Base-by-base conservation (phyloP, 2,888 invertebrate species). In the Ectemnius lituratus region DNA sequence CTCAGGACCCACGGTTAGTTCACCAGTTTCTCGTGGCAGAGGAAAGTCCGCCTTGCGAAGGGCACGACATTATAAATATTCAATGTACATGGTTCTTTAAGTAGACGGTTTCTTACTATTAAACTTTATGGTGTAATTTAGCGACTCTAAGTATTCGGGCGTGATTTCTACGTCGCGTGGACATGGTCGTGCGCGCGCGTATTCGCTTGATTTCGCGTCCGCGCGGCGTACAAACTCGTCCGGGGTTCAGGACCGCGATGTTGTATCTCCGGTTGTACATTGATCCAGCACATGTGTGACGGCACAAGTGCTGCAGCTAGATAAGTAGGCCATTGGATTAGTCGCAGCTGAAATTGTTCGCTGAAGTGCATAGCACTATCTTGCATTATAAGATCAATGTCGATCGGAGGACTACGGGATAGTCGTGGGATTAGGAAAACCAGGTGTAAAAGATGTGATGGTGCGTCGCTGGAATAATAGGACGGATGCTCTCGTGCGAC, bases 51-150 rank as follows among this genome's bases (percentile, higher is more conserved):
- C 56, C 70, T 37, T 52, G 71, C 65, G 64, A 67, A 58, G 63
- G 69, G 66, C 49, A 58, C 57, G 64, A 67, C 69, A 66, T 61
- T 60, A 59, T 63, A 74, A 85, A 84, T 83, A 81, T 77, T 78
- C 81, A 76, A 66, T 79, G 76, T 76, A 80, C 56, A 84, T 79
- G 81, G 72, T 81, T 78, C 76, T 81, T 79, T 81, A 83, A 83
- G 80, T 84, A 85, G 83, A 63, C 67, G 64, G 84, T 84, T 84
- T 79, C 75, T 83, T 84, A 84, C 73, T 80, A 75, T 69, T 81
- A 75, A 71, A 66, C 63, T 76, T 83, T 77, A 81, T 18, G 66
- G 62, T 75, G 64, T 84, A 82, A 85, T 79, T 82, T 78, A 70
- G 84, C 76, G 67, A 76, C 37, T 78, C 52, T 79, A 81, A 76